Evolutionary conservation across 2,113 vertebrate species (phyloP).

Genomic region (Oreochromis niloticus): DNA sequence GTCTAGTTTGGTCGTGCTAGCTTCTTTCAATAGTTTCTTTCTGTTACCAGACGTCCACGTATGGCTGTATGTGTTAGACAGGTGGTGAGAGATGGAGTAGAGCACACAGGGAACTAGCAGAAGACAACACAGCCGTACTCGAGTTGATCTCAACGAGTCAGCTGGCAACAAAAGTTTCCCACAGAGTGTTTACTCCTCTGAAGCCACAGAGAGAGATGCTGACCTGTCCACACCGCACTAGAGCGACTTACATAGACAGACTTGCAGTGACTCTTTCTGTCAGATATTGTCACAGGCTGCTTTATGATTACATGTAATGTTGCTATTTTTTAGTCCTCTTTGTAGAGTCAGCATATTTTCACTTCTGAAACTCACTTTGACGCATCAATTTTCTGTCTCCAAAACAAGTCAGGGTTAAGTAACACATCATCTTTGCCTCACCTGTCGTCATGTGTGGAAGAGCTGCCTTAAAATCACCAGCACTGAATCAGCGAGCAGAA

Average conservation of each 20-base stretch:
- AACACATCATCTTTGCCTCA: background rate
- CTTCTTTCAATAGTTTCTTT: background rate
- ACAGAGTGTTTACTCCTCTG: background rate
- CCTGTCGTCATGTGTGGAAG: background rate
- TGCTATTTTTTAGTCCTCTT: background rate
- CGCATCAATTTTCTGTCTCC: background rate
- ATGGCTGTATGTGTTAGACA: background rate
- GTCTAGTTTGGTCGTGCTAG: background rate
- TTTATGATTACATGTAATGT: background rate
- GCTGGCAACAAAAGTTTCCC: background rate
- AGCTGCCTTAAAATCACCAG: background rate
- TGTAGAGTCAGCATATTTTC: background rate
- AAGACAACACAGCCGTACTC: background rate
- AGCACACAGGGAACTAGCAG: accelerated
- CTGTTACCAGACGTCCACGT: accelerated
- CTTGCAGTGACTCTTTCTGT: background rate
- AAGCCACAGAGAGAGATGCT: background rate
- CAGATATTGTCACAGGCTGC: background rate
- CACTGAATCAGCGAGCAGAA: background rate
- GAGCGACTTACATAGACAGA: background rate
- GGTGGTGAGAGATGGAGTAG: background rate
- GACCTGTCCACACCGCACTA: background rate
- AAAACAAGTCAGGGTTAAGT: background rate
- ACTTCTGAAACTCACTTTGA: background rate
- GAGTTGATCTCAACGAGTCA: background rate